Base-by-base conservation (phyloP, 2,888 invertebrate species). In the Ichneumoninae sp. region DNA sequence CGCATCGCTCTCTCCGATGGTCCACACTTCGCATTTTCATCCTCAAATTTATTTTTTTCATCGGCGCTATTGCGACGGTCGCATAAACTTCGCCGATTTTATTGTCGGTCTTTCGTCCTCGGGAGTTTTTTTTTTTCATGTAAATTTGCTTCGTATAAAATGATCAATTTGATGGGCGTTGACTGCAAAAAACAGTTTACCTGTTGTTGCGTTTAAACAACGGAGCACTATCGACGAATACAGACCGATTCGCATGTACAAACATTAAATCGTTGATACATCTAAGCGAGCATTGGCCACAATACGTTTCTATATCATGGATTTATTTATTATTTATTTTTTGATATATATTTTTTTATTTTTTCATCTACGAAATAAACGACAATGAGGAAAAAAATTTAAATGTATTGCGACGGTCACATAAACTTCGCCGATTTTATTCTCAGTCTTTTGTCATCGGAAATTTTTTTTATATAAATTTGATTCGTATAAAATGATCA, bases 1-100 rank as follows among this genome's bases (percentile, higher is more conserved):
- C 81, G 78, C 86, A 86, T 16, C 44, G 33, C 16, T 63, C 63
- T 4, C 60, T 30, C 30, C 85, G 70, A 76, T 79, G 79, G 77
- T 57, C 76, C 78, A n/a, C 54, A 79, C 81, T 57, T 81, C 44
- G 68, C 70, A 50, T 57, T 66, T 26, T 13, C 33, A 44, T 81
- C 83, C 81, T 77, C 78, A 69, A 82, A 80, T 68, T 78, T 47
- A 47, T 47, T 36, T 77, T 65, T 52, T 70, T 79, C 47, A 50
- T 66, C 60, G 60, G 26, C 40, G 22, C 36, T 65, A 16, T 36
- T 22, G 19, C 16, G 44, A 47, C 44, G 44, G 16, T 16, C 44
- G 4, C 44, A 4, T 3, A 40, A 3, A 40, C 40, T 16, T 16
- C 44, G 44, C 4, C 4, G 44, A 16, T 47, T 47, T 44, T 44